phyloP scores from a whole-genome alignment of 2,888 invertebrate genomes.

The Oscheius onirici region DNA sequence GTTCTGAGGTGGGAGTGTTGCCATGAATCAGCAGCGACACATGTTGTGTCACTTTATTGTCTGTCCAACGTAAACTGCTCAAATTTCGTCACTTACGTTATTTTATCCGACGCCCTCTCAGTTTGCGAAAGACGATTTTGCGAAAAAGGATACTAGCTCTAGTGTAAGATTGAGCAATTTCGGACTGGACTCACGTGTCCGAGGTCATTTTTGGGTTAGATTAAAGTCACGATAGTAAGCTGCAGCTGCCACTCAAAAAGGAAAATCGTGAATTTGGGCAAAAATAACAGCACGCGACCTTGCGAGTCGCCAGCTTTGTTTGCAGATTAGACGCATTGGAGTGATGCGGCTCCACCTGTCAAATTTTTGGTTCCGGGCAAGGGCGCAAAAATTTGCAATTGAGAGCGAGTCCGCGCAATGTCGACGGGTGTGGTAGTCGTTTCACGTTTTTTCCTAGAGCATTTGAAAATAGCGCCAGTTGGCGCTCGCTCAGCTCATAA shows the following conservation, averaged over 20 bases:
- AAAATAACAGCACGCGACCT: constrained; percentile 23
- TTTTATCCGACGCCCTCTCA: no score
- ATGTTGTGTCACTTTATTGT: no score
- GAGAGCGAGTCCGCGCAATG: no score
- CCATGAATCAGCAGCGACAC: no score
- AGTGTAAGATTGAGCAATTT: no score
- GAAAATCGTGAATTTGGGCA: constrained; percentile 7
- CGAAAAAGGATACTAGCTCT: no score
- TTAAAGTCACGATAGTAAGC: not conserved
- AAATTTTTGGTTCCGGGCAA: no score
- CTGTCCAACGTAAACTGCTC: no score
- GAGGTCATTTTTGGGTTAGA: constrained; percentile 5
- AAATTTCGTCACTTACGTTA: no score
- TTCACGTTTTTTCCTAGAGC: not conserved
- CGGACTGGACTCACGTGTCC: not conserved
- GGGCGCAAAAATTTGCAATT: no score
- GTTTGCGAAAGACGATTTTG: no score
- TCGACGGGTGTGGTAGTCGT: not conserved
- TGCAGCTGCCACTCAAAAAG: constrained; percentile 13
- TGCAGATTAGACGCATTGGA: constrained; percentile 2
- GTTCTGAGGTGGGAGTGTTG: not conserved
- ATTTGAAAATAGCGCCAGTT: constrained; percentile 24
- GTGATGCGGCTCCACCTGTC: constrained; percentile 1
- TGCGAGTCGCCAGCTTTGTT: constrained; percentile 12
- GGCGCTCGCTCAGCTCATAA: constrained; percentile 27